Evolutionary conservation across 2,797 vertebrate genomes (phyloP).

Genomic region (Oreortyx pictus): DNA sequence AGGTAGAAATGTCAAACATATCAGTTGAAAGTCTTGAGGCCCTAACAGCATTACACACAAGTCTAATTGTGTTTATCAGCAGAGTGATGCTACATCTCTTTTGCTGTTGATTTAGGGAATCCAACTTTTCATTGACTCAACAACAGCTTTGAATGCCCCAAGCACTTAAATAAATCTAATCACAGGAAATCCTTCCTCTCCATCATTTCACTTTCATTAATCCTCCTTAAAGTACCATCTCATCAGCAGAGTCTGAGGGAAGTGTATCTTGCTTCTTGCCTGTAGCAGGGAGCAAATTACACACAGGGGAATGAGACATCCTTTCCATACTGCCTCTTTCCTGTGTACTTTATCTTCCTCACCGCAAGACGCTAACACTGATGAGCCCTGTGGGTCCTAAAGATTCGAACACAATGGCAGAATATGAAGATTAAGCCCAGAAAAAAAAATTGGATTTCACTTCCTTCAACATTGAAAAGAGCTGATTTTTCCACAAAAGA

Average conservation of each 20-base stretch:
- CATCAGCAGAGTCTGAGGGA: constrained; percentile 6
- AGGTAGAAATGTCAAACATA: constrained; percentile 33
- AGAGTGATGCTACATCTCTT: not conserved
- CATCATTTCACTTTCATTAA: constrained; percentile 2
- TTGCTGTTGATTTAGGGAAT: constrained; percentile 36
- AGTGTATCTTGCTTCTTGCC: not conserved
- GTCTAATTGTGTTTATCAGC: constrained; percentile 47
- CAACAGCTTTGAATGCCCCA: constrained; percentile 10
- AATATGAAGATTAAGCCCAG: constrained; percentile 28
- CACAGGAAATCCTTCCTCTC: constrained; percentile 29
- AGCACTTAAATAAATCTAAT: constrained; percentile 49
- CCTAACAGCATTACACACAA: constrained; percentile 24
- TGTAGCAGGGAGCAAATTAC: not conserved
- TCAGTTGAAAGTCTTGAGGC: not conserved
- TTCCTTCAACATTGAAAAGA: constrained; percentile 12
- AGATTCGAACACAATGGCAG: constrained; percentile 31
- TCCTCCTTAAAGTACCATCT: constrained; percentile 20
- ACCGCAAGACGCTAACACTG: constrained; percentile 20
- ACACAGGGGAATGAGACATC: not conserved
- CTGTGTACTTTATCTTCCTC: constrained; percentile 43
- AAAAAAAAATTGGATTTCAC: constrained; percentile 10
- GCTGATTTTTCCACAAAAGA: constrained; percentile 8
- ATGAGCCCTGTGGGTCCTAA: constrained; percentile 18
- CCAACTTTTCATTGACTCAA: constrained; percentile 44
- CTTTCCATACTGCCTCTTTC: constrained; percentile 11